Evolutionary conservation across 2,888 invertebrate species (phyloP).

Genomic region (Tenthredo scrophulariae): DNA sequence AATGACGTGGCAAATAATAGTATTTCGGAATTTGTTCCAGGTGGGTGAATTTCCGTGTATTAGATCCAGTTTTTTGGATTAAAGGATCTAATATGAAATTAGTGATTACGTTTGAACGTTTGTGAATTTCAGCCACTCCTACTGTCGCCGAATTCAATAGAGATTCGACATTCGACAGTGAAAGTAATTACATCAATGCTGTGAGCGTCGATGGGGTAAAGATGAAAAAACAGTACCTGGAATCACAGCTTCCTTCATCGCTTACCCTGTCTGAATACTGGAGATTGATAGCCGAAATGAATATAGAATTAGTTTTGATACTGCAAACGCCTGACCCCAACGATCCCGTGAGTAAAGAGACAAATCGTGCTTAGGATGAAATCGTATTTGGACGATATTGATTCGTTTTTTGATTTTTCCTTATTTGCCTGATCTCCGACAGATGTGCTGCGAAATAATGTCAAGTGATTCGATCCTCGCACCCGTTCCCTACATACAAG

Average conservation of each 20-base stretch:
- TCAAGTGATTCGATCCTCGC: neutral
- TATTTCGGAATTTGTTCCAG: slow-evolving; percentile 74
- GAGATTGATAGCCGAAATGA: slow-evolving; percentile 76
- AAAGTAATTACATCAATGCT: slow-evolving; percentile 78
- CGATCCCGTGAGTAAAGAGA: slow-evolving; percentile 70
- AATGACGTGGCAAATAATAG: slow-evolving; percentile 73
- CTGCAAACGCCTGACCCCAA: slow-evolving; percentile 74
- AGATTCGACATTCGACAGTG: slow-evolving; percentile 72
- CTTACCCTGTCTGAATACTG: slow-evolving; percentile 78
- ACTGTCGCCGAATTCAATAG: slow-evolving; percentile 65
- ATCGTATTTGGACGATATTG: neutral
- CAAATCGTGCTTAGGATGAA: neutral
- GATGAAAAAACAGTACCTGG: slow-evolving; percentile 76
- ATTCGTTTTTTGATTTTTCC: neutral
- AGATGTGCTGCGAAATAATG: neutral
- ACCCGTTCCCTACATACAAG: neutral
- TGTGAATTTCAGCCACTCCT: slow-evolving; percentile 51
- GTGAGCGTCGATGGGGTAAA: slow-evolving; percentile 73
- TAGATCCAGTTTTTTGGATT: neutral
- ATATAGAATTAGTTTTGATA: slow-evolving; percentile 74
- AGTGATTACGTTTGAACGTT: slow-evolving; percentile 77
- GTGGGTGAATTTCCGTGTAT: slow-evolving; percentile 60
- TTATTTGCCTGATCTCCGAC: neutral
- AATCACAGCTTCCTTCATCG: slow-evolving; percentile 77
- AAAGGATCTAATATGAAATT: neutral